phyloP scores from a whole-genome alignment of 2,113 vertebrate species.

The Oostethus manadensis region DNA sequence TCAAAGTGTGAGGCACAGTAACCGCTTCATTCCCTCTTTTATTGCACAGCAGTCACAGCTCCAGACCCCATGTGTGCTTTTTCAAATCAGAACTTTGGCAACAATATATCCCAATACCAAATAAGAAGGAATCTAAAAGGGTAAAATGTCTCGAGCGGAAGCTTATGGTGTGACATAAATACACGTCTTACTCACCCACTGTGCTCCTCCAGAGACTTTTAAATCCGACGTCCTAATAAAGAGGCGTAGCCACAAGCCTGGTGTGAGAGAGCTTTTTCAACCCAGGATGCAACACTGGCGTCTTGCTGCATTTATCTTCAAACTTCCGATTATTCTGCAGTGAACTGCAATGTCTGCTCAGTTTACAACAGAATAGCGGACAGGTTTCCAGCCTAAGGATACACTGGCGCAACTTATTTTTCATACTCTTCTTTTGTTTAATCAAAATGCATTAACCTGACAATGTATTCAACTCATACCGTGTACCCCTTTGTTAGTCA shows the following conservation, averaged over 20 bases:
- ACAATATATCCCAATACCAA: conserved; percentile 19
- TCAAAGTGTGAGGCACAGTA: conserved; percentile 27
- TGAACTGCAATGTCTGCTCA: conserved; percentile 67
- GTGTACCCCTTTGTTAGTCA: neutral
- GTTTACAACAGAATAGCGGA: conserved; percentile 67
- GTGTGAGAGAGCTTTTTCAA: conserved; percentile 48
- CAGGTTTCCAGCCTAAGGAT: conserved; percentile 21
- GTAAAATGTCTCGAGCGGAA: conserved; percentile 46
- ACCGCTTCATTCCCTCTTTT: conserved; percentile 30
- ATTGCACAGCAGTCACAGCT: conserved; percentile 21
- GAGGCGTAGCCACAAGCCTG: conserved; percentile 33
- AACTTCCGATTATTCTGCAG: conserved; percentile 70
- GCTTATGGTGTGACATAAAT: conserved; percentile 55
- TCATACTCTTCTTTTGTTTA: conserved; percentile 29
- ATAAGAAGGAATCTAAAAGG: conserved; percentile 25
- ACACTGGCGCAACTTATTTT: conserved; percentile 42
- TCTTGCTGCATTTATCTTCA: conserved; percentile 60
- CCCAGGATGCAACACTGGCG: conserved; percentile 16
- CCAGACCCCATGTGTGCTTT: conserved; percentile 23
- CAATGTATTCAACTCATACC: neutral
- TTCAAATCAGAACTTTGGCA: conserved; percentile 25
- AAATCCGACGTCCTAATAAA: conserved; percentile 57
- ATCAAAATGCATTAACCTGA: no score
- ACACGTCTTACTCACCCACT: conserved; percentile 49
- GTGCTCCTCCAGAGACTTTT: conserved; percentile 47